Percentiles rank a stretch among this genome's conserved stretches.
These are phyloP conservation scores for Babylonia areolata DNA, from an alignment of 1,140 invertebrate genomes.

Conservation along the genomic window DNA sequence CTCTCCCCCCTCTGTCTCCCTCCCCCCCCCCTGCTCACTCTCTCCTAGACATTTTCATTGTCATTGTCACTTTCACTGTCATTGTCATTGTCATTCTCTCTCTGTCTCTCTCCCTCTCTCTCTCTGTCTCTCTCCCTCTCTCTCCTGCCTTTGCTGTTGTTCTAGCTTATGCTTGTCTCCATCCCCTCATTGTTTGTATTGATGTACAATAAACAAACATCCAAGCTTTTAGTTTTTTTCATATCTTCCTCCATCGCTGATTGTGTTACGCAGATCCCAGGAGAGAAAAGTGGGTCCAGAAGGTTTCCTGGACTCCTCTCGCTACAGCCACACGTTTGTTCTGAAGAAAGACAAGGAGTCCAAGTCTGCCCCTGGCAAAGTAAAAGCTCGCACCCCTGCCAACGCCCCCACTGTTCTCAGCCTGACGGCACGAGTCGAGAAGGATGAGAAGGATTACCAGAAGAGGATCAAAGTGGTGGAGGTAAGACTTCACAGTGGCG, in stretches of 20 bases:
- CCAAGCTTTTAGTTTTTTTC: too few relatives aligned
- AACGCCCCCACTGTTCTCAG: conserved; percentile 54
- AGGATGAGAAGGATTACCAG: conserved; percentile 69
- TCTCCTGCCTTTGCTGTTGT: too few relatives aligned
- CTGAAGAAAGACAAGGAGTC: conserved; percentile 62
- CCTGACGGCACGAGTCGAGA: conserved; percentile 54
- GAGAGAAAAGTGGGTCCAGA: conserved; percentile 72
- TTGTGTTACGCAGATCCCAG: conserved; percentile 59
- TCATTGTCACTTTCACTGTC: too few relatives aligned
- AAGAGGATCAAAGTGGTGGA: conserved; percentile 72
- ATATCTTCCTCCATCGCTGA: not conserved
- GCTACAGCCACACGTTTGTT: conserved; percentile 62
- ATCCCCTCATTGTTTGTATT: too few relatives aligned
- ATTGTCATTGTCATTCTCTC: too few relatives aligned
- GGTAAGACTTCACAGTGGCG: too few relatives aligned
- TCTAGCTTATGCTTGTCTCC: not conserved
- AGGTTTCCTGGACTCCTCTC: conserved; percentile 69
- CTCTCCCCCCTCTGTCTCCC: too few relatives aligned
- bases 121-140: too few relatives aligned
- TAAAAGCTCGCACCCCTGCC: conserved; percentile 23
- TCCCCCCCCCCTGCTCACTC: too few relatives aligned
- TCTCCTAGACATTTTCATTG: too few relatives aligned
- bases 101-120: too few relatives aligned
- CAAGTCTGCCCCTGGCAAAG: not conserved
- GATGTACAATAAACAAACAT: too few relatives aligned